Base-by-base conservation (phyloP, 2,113 vertebrate species). In the Bos javanicus region DNA sequence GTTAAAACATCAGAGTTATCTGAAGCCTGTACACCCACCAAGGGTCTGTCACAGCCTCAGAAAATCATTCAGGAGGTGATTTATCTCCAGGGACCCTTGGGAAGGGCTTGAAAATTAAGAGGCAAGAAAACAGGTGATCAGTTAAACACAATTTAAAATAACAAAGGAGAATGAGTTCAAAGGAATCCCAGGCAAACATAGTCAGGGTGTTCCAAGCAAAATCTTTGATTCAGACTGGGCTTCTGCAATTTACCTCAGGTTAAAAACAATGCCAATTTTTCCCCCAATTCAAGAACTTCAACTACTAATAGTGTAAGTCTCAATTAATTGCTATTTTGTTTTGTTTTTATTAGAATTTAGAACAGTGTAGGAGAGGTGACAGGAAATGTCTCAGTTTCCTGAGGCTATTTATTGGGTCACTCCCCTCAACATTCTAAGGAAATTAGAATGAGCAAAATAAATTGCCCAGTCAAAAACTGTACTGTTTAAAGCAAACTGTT, bases 231-330 rank as follows among this genome's bases (percentile, higher is more conserved):
- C 64, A 71, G 64, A 36, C n/a, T 39, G 36, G 36, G 67, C 67
- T 43, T 88, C 14, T 93, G 11, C 14, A 23, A n/a, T 52, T 91
- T 81, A n/a, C 64, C 28, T 85, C 16, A 95, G 4, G 39, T 52
- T 93, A 60, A 93, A 93, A 96, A 95, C 36, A 39, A 87, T 87
- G 85, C 17, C 84, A 84, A 28, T 85, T 88, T 17, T 57, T 85
- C 12, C 67, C 87, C 28, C 76, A 82, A 60, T 28, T 46, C 62
- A 90, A 95, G 54, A 86, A 96, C 23, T 83, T 67, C 33, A 96
- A 30, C 54, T 46, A 62, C 23, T 30, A 76, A 33, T 33, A 56
- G 48, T 33, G 25, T 14, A 90, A 95, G 21, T 83, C 56, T 92
- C 80, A 39, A 60, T 82, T 85, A 80, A 48, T 0, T 89, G 12